Conservation (phyloP, 1,140 invertebrate genomes). For the Nasonia giraulti region DNA sequence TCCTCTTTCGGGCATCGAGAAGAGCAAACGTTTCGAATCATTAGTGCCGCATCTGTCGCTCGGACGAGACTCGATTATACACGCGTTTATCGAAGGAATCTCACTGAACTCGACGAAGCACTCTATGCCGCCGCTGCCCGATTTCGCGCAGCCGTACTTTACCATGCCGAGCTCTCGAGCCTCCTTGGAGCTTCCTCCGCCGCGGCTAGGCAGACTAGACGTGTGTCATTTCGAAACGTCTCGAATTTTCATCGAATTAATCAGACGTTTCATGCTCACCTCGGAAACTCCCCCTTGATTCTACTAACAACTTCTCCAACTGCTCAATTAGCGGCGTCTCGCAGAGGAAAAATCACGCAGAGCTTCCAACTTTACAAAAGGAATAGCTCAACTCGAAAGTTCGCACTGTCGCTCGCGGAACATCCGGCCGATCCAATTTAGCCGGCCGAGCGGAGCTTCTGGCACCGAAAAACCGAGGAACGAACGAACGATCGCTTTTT, state of each 20-base stretch:
- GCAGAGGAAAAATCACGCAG: slow-evolving; percentile 33
- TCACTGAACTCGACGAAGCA: slow-evolving; percentile 65
- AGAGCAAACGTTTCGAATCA: background rate
- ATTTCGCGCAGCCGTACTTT: slow-evolving; percentile 61
- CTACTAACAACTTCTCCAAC: slow-evolving; percentile 31
- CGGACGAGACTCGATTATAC: too few relatives aligned
- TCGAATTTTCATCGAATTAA: too few relatives aligned
- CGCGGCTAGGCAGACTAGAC: too few relatives aligned
- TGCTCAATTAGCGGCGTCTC: slow-evolving; percentile 44
- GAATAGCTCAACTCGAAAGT: slow-evolving; percentile 32
- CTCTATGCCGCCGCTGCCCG: slow-evolving; percentile 61
- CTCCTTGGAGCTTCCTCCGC: too few relatives aligned
- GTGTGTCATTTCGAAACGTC: too few relatives aligned
- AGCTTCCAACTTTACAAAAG: slow-evolving; percentile 37
- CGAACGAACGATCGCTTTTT: slow-evolving; percentile 11
- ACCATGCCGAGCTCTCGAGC: slow-evolving; percentile 52
- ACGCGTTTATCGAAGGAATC: slow-evolving; percentile 31
- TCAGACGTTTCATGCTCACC: slow-evolving; percentile 15
- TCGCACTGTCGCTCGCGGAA: slow-evolving; percentile 17
- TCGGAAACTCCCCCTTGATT: slow-evolving; percentile 1
- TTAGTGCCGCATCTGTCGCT: too few relatives aligned
- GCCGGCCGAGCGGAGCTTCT: slow-evolving; percentile 27
- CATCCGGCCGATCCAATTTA: slow-evolving; percentile 45
- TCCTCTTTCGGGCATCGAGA: background rate
- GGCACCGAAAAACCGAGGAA: slow-evolving; percentile 37